These are phyloP conservation scores for Sparus aurata DNA, from an alignment of 2,797 vertebrate species.

Conservation along the genomic window DNA sequence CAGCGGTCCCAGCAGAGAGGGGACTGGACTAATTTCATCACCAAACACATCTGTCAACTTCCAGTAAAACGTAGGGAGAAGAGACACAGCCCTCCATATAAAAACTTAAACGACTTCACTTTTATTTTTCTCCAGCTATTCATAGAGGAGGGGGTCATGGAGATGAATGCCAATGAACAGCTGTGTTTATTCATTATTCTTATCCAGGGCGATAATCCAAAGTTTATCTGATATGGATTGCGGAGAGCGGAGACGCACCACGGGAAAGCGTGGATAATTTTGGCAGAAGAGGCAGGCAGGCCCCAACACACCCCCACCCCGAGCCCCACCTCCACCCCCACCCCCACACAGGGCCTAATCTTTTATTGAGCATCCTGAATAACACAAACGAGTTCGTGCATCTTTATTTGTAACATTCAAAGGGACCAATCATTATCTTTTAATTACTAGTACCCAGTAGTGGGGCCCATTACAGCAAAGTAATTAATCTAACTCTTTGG, in stretches of 20 bases:
- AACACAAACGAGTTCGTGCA: slow-evolving; percentile 82
- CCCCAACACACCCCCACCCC: slow-evolving; percentile 27
- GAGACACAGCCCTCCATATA: slow-evolving; percentile 24
- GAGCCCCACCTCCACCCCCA: slow-evolving; percentile 15
- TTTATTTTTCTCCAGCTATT: slow-evolving; percentile 63
- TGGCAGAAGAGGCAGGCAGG: slow-evolving; percentile 57
- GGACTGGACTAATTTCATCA: slow-evolving; percentile 47
- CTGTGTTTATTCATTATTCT: slow-evolving; percentile 72
- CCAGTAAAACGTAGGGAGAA: slow-evolving; percentile 45
- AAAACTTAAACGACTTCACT: slow-evolving; percentile 64
- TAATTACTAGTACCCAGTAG: slow-evolving; percentile 86
- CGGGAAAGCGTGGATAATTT: slow-evolving; percentile 61
- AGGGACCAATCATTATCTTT: slow-evolving; percentile 88
- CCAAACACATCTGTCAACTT: slow-evolving; percentile 57
- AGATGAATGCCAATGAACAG: slow-evolving; percentile 63
- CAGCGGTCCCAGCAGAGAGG: slow-evolving; percentile 23
- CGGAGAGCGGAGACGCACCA: slow-evolving; percentile 51
- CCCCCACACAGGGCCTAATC: slow-evolving; percentile 67
- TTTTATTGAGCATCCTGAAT: slow-evolving; percentile 83
- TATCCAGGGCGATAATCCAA: slow-evolving; percentile 69
- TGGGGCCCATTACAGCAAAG: slow-evolving; percentile 82
- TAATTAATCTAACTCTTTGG: slow-evolving; percentile 86
- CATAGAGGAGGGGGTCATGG: slow-evolving; percentile 40
- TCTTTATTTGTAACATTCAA: slow-evolving; percentile 87
- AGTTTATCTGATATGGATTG: slow-evolving; percentile 66